Evolutionary conservation across 1,140 invertebrate genomes (phyloP).

Genomic region (Bemisia tabaci): DNA sequence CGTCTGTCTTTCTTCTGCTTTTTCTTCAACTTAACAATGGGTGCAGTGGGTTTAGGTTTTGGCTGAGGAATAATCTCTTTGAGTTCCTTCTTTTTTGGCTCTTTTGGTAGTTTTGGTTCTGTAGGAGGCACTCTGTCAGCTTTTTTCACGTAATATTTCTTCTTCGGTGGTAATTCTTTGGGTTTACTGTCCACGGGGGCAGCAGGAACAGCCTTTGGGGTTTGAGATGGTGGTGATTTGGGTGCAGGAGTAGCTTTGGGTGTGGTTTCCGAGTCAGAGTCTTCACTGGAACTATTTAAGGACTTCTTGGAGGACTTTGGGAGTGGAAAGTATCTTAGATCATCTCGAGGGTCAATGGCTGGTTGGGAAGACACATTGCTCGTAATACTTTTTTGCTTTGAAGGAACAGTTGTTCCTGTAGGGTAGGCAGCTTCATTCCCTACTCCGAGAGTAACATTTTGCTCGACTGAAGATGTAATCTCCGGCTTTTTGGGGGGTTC

Average conservation of each 20-base stretch:
- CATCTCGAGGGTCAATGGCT: constrained; percentile 37
- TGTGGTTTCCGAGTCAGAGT: constrained; percentile 33
- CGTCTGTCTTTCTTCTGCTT: constrained; percentile 1
- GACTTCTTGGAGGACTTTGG: constrained; percentile 49
- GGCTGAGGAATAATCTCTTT: neutral
- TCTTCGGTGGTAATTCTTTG: neutral
- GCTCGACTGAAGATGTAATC: neutral
- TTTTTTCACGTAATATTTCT: neutral
- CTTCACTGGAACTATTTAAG: constrained; percentile 41
- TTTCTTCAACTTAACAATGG: constrained; percentile 9
- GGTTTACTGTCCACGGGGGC: neutral
- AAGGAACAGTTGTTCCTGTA: neutral
- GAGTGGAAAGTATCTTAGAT: constrained; percentile 54
- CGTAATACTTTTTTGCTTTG: neutral
- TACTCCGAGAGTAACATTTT: neutral
- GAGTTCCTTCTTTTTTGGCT: neutral
- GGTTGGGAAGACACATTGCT: neutral
- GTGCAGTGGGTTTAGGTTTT: constrained; percentile 2
- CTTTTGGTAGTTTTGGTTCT: no score
- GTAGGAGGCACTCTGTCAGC: neutral
- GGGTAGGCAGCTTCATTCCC: neutral
- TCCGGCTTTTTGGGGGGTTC: neutral
- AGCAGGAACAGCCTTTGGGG: neutral
- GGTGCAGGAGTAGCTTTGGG: no score
- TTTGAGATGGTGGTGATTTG: neutral